Conservation (phyloP, 2,797 vertebrate species). For the Somateria mollissima region DNA sequence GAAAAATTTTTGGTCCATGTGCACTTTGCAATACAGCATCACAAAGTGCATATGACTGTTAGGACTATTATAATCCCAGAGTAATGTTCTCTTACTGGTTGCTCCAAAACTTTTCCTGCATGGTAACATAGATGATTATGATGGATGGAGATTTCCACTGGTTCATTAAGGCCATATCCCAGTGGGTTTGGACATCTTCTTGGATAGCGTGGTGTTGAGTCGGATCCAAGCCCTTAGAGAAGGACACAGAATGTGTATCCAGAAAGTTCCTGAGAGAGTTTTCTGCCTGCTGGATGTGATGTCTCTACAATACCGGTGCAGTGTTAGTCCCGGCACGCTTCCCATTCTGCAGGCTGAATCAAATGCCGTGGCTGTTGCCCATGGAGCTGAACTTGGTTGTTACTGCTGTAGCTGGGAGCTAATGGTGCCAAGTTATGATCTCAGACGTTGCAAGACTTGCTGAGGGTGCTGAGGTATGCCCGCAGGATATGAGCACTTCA, state of each 20-base stretch:
- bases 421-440: rapidly evolving
- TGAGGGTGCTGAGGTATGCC: background rate
- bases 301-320: background rate
- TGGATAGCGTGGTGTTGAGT: background rate
- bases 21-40: background rate
- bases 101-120: background rate
- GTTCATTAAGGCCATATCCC: background rate
- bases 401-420: rapidly evolving
- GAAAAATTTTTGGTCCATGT: background rate
- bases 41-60: rapidly evolving
- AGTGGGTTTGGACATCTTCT: background rate
- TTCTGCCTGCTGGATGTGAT: background rate
- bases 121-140: background rate
- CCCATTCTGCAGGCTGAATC: background rate
- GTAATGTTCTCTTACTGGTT: background rate
- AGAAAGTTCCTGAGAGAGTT: background rate
- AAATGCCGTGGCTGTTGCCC: rapidly evolving
- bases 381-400: background rate
- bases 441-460: background rate
- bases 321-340: background rate
- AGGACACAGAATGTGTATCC: background rate
- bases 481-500: background rate
- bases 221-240: background rate
- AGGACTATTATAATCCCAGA: background rate
- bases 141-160: background rate